phyloP scores from a whole-genome alignment of 2,113 vertebrate species.

The Cisticola juncidis region DNA sequence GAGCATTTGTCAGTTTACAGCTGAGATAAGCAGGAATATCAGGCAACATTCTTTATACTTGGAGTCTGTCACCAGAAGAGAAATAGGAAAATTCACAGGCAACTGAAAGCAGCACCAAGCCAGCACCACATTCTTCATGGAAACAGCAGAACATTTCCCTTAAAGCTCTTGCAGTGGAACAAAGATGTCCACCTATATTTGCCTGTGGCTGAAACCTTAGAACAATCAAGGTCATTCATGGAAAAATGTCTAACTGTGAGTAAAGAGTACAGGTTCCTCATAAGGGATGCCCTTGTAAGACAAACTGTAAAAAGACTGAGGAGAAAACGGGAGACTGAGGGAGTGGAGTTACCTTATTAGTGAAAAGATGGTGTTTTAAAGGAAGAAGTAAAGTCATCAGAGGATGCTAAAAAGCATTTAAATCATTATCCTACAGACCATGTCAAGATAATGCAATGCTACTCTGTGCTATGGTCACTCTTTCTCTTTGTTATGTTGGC shows the following conservation, averaged over 20 bases:
- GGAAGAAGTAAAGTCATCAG: not conserved
- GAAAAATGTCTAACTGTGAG: not conserved
- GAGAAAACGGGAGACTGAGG: not conserved
- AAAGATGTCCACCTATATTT: not conserved
- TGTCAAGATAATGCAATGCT: not conserved
- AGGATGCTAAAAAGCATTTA: not conserved
- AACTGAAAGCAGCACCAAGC: not conserved
- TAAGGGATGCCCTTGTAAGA: not conserved
- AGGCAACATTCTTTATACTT: not conserved
- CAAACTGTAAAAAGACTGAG: not conserved
- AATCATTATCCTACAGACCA: not conserved
- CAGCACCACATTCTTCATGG: not conserved
- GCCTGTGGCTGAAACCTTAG: not conserved
- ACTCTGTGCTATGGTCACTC: not conserved
- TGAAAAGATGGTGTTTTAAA: not conserved
- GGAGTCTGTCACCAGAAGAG: not conserved
- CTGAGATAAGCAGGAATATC: not conserved
- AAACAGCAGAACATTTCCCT: not conserved
- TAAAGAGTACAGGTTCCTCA: not conserved
- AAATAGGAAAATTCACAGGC: not conserved
- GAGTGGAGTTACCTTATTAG: not conserved
- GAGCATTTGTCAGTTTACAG: not conserved
- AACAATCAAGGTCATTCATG: not conserved
- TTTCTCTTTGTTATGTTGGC: not conserved
- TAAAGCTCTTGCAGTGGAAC: not conserved